Conservation (phyloP, 2,113 vertebrate species). For the Caranx melampygus region DNA sequence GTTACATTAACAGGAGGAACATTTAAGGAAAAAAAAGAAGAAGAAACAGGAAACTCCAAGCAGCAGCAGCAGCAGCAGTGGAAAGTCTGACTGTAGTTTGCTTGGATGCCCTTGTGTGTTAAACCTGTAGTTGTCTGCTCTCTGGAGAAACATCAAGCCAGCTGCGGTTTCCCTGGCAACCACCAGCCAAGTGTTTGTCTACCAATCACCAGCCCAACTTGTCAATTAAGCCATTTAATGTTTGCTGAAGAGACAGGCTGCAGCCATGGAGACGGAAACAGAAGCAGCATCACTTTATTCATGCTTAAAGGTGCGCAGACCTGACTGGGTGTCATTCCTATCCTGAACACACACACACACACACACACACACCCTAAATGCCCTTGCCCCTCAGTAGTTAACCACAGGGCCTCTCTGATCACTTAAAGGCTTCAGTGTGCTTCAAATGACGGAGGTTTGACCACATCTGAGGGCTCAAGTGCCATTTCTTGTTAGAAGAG, state of each 20-base stretch:
- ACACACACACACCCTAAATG: not conserved
- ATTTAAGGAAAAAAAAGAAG: not conserved
- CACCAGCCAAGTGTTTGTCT: constrained; percentile 40
- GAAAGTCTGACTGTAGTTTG: not conserved
- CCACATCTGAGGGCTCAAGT: not conserved
- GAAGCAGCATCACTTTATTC: no score
- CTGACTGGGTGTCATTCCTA: not conserved
- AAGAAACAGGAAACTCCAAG: not conserved
- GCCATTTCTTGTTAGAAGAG: not conserved
- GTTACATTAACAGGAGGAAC: not conserved
- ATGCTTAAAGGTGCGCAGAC: not conserved
- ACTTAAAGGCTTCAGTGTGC: not conserved
- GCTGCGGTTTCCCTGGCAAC: constrained; percentile 82
- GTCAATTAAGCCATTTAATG: not conserved
- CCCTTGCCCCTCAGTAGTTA: not conserved
- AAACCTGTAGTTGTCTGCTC: not conserved
- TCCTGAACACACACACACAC: not conserved
- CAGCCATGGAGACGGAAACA: not conserved
- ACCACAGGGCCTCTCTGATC: not conserved
- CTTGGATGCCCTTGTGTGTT: not conserved
- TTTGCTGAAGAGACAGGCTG: not conserved
- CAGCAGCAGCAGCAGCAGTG: not conserved
- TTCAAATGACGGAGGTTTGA: not conserved
- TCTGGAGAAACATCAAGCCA: constrained; percentile 9
- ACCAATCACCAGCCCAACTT: not conserved